Evolutionary conservation across 2,888 invertebrate species (phyloP).

Genomic region (Peribatodes rhomboidaria): DNA sequence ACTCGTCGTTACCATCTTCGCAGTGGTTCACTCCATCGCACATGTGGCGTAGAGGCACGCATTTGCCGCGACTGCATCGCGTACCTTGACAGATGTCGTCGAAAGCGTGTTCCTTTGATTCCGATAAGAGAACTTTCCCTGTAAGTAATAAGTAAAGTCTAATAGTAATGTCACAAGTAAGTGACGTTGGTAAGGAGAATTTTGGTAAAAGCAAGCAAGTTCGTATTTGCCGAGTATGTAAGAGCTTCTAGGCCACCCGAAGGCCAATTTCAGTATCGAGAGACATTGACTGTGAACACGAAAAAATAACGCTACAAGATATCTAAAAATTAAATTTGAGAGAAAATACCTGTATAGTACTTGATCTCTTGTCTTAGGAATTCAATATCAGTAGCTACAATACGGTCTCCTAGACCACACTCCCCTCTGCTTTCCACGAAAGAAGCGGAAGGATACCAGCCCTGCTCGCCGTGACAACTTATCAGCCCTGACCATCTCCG

Average conservation of each 20-base stretch:
- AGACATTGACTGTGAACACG: no score
- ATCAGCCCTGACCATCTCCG: conserved; percentile 89
- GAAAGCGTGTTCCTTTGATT: conserved; percentile 19
- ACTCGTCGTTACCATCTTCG: conserved; percentile 90
- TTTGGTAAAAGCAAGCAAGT: no score
- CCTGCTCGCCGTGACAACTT: conserved; percentile 88
- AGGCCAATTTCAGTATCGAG: no score
- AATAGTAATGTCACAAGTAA: no score
- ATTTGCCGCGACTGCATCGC: conserved; percentile 90
- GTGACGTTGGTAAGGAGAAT: no score
- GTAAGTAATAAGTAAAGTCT: conserved; percentile 4
- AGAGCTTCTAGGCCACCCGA: no score
- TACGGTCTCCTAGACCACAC: conserved; percentile 81
- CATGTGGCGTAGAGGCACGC: conserved; percentile 85
- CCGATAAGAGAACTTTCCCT: conserved; percentile 31
- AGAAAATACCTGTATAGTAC: conserved; percentile 79
- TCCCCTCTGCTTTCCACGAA: conserved; percentile 87
- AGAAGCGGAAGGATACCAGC: conserved; percentile 91
- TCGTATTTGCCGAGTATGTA: no score
- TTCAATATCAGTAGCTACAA: conserved; percentile 84
- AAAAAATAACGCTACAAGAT: no score
- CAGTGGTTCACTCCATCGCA: conserved; percentile 91
- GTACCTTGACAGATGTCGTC: conserved; percentile 84
- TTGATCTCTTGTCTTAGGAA: conserved; percentile 83
- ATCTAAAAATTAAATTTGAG: no score